Evolutionary conservation across 2,888 invertebrate genomes (phyloP).

Genomic region (Drosophila melanosoma): DNA sequence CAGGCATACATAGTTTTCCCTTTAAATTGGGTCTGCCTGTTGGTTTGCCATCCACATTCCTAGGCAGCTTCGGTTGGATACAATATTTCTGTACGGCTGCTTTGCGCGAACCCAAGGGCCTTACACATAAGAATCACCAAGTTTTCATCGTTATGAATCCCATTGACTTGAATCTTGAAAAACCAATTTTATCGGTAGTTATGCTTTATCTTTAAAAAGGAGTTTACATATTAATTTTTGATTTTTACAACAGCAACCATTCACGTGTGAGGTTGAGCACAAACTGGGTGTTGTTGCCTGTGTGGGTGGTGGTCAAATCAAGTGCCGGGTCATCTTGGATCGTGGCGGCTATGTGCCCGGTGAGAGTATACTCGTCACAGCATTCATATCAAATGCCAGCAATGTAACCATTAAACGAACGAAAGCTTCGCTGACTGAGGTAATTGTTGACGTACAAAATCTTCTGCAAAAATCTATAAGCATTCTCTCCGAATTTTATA

Average conservation of each 20-base stretch:
- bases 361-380: slow-evolving; percentile 94
- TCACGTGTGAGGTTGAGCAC: slow-evolving; percentile 96
- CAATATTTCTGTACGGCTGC: slow-evolving; percentile 97
- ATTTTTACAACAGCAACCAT: slow-evolving; percentile 89
- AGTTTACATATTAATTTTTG: not conserved
- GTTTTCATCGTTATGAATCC: slow-evolving; percentile 99
- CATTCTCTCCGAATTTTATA: not conserved
- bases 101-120: slow-evolving; percentile 91
- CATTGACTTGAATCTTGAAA: slow-evolving; percentile 95
- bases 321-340: slow-evolving; percentile 94
- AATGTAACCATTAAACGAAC: slow-evolving; percentile 94
- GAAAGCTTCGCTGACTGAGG: slow-evolving; percentile 92
- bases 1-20: slow-evolving; percentile 97
- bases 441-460: slow-evolving; percentile 34
- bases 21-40: slow-evolving; percentile 96
- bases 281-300: slow-evolving; percentile 93
- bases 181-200: slow-evolving; percentile 92
- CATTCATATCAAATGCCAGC: slow-evolving; percentile 93
- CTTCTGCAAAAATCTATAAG: not conserved
- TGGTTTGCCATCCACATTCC: slow-evolving; percentile 95
- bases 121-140: slow-evolving; percentile 97
- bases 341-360: slow-evolving; percentile 98
- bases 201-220: slow-evolving; percentile 52
- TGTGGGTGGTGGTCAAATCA: slow-evolving; percentile 94
- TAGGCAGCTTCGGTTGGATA: slow-evolving; percentile 97